Percentiles rank a stretch among this genome's conserved stretches.
phyloP scores from a whole-genome alignment of 2,113 vertebrate species.

The rat (Rattus norvegicus) region GRCr8 NC_086026.1:114619001-114619500 shows the following conservation, averaged over 20 bases:
- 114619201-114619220: neutral
- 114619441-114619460: slow-evolving; percentile 87
- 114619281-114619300: neutral
- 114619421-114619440: slow-evolving; percentile 85
- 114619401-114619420: slow-evolving; percentile 74
- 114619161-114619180: neutral
- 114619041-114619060: neutral
- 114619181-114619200: neutral
- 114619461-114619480: slow-evolving; percentile 90
- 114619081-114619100: no score
- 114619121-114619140: no score
- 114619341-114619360: neutral
- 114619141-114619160: neutral
- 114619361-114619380: neutral
- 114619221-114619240: neutral
- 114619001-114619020: neutral
- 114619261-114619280: neutral
- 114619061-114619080: neutral
- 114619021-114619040: neutral
- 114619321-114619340: neutral
- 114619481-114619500: slow-evolving; percentile 90
- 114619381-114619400: slow-evolving; percentile 2
- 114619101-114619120: neutral
- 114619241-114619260: neutral
- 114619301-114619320: neutral